These are phyloP conservation scores for Tribolium castaneum DNA, from an alignment of 1,140 invertebrate genomes.

Conservation along the genomic window DNA sequence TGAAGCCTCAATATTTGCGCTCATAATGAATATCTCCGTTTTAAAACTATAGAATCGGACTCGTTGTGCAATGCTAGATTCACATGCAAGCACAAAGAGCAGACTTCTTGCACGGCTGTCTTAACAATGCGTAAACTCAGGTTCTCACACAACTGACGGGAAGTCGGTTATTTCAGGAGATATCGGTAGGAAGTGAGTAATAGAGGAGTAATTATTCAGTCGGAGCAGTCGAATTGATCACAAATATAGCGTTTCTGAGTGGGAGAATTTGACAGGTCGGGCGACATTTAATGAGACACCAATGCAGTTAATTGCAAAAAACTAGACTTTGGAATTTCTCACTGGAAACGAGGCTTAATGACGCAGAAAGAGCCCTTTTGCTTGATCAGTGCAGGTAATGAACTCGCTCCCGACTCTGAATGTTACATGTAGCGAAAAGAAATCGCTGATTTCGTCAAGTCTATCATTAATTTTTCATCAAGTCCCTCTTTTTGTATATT, in stretches of 20 bases:
- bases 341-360: conserved; percentile 2
- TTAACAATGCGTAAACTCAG: conserved; percentile 23
- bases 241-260: not conserved
- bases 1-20: conserved; percentile 58
- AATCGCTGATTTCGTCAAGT: not conserved
- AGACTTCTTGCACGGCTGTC: not conserved
- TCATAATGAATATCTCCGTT: conserved; percentile 45
- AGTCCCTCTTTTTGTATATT: not conserved
- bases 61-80: not conserved
- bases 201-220: conserved; percentile 32
- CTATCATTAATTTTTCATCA: too few relatives aligned
- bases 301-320: not conserved
- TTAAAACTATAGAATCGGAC: conserved; percentile 22
- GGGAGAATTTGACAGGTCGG: too few relatives aligned
- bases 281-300: not conserved
- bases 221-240: conserved; percentile 1
- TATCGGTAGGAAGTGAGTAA: conserved; percentile 43
- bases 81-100: not conserved
- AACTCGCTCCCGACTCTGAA: not conserved
- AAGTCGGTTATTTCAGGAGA: conserved; percentile 37
- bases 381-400: conserved; percentile 5
- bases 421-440: conserved; percentile 10
- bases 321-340: not conserved
- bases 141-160: conserved; percentile 44
- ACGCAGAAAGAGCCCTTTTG: conserved; percentile 6